Evolutionary conservation across 2,797 vertebrate genomes (phyloP).

Genomic region (Hylomyscus alleni): DNA sequence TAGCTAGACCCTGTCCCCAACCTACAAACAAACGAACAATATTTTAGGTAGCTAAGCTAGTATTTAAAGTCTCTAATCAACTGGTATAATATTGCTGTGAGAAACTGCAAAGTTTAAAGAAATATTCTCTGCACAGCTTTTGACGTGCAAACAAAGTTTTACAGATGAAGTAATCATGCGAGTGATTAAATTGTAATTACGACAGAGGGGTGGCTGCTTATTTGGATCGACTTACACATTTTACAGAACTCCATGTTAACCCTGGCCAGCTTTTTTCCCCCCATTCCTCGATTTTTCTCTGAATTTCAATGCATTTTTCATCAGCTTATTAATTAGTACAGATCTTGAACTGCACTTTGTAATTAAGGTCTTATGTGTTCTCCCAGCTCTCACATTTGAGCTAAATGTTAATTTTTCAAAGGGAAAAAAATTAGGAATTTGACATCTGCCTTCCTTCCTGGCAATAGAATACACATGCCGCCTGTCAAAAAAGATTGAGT

Average conservation of each 20-base stretch:
- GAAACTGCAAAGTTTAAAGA: constrained; percentile 59
- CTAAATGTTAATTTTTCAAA: constrained; percentile 81
- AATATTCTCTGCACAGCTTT: constrained; percentile 48
- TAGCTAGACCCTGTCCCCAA: not conserved
- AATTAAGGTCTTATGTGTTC: constrained; percentile 80
- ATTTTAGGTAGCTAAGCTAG: constrained; percentile 25
- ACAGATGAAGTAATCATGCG: constrained; percentile 70
- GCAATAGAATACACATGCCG: constrained; percentile 70
- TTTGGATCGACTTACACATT: constrained; percentile 72
- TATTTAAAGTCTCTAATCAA: constrained; percentile 20
- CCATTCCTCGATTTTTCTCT: constrained; percentile 52
- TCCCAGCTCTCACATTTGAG: constrained; percentile 74
- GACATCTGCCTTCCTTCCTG: constrained; percentile 78
- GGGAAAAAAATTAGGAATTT: constrained; percentile 82
- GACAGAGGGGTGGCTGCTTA: constrained; percentile 34
- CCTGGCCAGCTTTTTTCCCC: not conserved
- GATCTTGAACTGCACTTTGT: constrained; percentile 74
- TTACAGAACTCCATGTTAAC: constrained; percentile 62
- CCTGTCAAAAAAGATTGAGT: constrained; percentile 81
- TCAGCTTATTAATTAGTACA: constrained; percentile 81
- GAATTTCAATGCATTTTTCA: constrained; percentile 82
- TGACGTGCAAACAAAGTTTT: constrained; percentile 53
- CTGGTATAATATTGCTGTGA: not conserved
- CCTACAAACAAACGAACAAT: not conserved
- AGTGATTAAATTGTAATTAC: constrained; percentile 70